These are phyloP conservation scores for Aepyceros melampus DNA, from an alignment of 2,113 vertebrate species.

Conservation along the genomic window DNA sequence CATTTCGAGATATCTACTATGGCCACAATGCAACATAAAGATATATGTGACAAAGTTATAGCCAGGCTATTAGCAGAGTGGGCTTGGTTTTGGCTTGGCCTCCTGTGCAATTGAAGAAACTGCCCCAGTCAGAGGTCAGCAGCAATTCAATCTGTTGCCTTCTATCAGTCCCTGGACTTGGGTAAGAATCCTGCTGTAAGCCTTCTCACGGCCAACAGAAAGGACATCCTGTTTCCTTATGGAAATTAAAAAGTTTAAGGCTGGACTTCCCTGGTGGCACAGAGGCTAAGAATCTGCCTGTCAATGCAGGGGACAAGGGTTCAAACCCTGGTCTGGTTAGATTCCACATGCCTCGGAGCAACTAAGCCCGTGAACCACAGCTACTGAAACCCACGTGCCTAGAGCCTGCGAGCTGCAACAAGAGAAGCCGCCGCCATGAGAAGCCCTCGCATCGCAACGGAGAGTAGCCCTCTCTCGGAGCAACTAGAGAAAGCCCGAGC, in stretches of 20 bases:
- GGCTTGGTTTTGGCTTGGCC: not conserved
- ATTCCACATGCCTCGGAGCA: not conserved
- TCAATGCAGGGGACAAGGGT: not conserved
- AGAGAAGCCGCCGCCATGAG: rapidly evolving
- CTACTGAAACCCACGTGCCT: not conserved
- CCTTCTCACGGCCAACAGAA: not conserved
- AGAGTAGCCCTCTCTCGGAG: not conserved
- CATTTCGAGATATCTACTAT: not conserved
- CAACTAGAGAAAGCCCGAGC: not conserved
- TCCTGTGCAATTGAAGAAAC: rapidly evolving
- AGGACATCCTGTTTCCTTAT: too few relatives aligned
- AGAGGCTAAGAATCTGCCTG: not conserved
- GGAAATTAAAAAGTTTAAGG: not conserved
- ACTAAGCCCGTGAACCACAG: not conserved
- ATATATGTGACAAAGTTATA: not conserved
- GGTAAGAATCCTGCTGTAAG: not conserved
- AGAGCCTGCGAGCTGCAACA: rapidly evolving
- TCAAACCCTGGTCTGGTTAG: not conserved
- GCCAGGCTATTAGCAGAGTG: rapidly evolving
- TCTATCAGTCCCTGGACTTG: not conserved
- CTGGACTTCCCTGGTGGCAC: not conserved
- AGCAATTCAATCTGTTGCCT: not conserved
- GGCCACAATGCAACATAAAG: not conserved
- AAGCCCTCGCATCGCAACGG: rapidly evolving
- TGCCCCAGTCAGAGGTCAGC: not conserved